Evolutionary conservation across 2,113 vertebrate species (phyloP).

Genomic region (Plectropomus leopardus): DNA sequence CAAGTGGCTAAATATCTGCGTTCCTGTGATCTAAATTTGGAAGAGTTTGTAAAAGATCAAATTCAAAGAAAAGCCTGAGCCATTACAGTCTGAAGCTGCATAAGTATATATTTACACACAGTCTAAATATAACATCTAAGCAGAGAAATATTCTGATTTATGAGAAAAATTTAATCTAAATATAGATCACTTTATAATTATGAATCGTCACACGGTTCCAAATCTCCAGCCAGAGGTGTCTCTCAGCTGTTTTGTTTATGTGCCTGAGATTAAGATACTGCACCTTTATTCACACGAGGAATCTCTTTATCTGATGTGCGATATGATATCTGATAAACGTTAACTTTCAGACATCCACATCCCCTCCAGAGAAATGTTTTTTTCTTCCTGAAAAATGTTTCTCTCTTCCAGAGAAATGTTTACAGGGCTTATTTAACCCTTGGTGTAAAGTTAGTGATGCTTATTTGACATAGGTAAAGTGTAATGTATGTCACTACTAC

Average conservation of each 20-base stretch:
- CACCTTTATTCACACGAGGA: not conserved
- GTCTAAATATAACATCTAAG: not conserved
- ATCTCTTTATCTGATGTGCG: conserved; percentile 17
- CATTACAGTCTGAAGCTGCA: not conserved
- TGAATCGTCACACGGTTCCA: not conserved
- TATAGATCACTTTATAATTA: not conserved
- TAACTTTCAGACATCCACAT: not conserved
- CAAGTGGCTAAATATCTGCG: not conserved
- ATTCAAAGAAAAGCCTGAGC: not conserved
- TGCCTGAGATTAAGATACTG: not conserved
- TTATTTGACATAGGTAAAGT: not conserved
- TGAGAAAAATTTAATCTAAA: not conserved
- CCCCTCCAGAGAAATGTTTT: not conserved
- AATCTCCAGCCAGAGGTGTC: not conserved
- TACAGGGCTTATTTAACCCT: not conserved
- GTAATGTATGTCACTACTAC: not conserved
- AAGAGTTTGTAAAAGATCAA: not conserved
- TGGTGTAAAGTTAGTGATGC: not conserved
- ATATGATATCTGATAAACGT: conserved; percentile 13
- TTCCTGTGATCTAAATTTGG: not conserved
- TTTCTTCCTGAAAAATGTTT: not conserved
- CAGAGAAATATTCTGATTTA: not conserved
- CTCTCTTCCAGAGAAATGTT: not conserved
- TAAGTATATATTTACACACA: not conserved
- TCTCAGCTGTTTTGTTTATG: not conserved